Conservation (phyloP, 1,140 invertebrate genomes). For the Wasmannia auropunctata region DNA sequence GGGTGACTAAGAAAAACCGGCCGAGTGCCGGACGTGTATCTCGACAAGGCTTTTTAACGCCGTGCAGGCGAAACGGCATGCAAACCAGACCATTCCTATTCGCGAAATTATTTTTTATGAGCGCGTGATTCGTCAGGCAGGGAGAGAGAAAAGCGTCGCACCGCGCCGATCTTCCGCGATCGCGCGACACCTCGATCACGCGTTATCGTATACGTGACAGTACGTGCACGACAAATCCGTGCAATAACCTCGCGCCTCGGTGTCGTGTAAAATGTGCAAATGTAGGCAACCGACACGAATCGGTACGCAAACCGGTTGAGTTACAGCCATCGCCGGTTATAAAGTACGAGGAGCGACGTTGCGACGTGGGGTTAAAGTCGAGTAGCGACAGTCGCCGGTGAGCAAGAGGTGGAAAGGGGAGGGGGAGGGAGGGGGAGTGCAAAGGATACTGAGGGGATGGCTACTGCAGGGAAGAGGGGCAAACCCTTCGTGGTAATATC, state of each 20-base stretch:
- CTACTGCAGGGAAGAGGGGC: conserved; percentile 10
- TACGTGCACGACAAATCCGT: conserved; percentile 71
- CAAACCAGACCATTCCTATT: conserved; percentile 72
- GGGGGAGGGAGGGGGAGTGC: conserved; percentile 47
- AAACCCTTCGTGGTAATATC: conserved; percentile 75
- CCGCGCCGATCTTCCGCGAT: conserved; percentile 66
- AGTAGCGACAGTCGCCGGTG: conserved; percentile 33
- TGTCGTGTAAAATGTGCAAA: conserved; percentile 73
- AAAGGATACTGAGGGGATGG: neutral
- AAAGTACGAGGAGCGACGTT: conserved; percentile 64
- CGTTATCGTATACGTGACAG: conserved; percentile 46
- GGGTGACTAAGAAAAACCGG: conserved; percentile 56
- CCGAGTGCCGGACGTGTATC: conserved; percentile 32
- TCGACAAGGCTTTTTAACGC: conserved; percentile 46
- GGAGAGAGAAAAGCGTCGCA: neutral
- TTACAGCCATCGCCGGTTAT: conserved; percentile 70
- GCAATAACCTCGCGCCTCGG: conserved; percentile 70
- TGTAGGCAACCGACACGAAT: conserved; percentile 71
- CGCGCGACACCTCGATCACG: conserved; percentile 63
- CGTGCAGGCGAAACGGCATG: conserved; percentile 44
- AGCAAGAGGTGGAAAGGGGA: neutral
- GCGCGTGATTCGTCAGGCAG: neutral
- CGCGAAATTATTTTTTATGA: conserved; percentile 63
- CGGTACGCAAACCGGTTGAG: conserved; percentile 74
- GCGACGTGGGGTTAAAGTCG: conserved; percentile 52